These are phyloP conservation scores for Pocillopora grandis DNA, from an alignment of 92 coral and sea anemone species.

Conservation along the genomic window DNA sequence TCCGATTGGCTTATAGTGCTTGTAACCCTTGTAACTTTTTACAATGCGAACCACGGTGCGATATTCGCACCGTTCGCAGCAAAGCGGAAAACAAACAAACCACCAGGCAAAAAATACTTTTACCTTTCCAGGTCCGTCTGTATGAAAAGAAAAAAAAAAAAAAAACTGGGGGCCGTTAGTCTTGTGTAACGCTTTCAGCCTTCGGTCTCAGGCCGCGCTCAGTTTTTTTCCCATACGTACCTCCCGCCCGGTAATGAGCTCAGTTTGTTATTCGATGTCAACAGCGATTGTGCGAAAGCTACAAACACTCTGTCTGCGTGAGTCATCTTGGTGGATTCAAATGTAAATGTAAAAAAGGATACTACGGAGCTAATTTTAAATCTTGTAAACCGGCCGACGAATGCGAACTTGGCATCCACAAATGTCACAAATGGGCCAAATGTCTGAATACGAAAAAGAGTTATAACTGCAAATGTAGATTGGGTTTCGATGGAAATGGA, in stretches of 20 bases:
- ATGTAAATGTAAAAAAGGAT: conserved; percentile 35
- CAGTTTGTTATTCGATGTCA: not conserved
- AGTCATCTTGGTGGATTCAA: conserved; percentile 5
- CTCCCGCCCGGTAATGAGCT: too few relatives aligned
- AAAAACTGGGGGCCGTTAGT: too few relatives aligned
- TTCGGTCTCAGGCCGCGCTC: not conserved
- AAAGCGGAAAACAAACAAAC: too few relatives aligned
- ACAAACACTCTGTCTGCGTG: not conserved
- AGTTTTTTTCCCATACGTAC: too few relatives aligned
- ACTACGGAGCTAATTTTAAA: conserved; percentile 17
- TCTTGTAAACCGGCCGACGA: conserved; percentile 24
- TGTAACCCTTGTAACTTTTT: too few relatives aligned
- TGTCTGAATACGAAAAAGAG: conserved; percentile 20
- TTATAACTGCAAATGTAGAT: conserved; percentile 21
- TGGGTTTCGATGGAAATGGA: conserved; percentile 19
- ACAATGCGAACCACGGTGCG: too few relatives aligned
- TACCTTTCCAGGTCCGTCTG: too few relatives aligned
- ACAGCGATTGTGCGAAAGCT: not conserved
- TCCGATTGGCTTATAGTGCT: too few relatives aligned
- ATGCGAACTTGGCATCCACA: conserved; percentile 26
- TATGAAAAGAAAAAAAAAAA: too few relatives aligned
- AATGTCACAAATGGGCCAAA: conserved; percentile 27
- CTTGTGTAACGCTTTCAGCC: not conserved
- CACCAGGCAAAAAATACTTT: too few relatives aligned
- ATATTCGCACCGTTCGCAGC: too few relatives aligned